Base-by-base conservation (phyloP, 1,140 invertebrate species). In the Apis florea region DNA sequence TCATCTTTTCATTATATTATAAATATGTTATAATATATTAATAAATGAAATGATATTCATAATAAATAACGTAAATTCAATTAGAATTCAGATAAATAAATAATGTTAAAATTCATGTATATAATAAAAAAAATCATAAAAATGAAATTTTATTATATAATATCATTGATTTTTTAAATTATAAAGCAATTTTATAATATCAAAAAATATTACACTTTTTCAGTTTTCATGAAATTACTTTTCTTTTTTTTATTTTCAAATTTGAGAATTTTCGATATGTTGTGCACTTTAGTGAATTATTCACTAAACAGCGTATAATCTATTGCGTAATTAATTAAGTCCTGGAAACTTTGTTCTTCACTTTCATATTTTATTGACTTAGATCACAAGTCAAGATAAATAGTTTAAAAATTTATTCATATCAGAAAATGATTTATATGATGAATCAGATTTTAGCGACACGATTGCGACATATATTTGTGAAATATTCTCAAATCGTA, bases 331-430 rank as follows among this genome's bases (percentile, higher is more conserved):
- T 51, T 59, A 64, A 63, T 21, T 49, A 63, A 51, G 64, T 47
- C 51, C 17, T 26, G 13, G 77, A 19, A 79, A 79, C 61, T 40
- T 40, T n/a, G 19, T 66, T 67, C 53, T 26, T 17, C 26, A 40
- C 31, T 26, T 31, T 63, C 61, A 81, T 75, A 81, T 81, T 81
- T 81, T 63, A 81, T 63, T 49, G 79, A 81, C 71, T 81, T 58
- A 51, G 51, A 73, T 80, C 70, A 40, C 53, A 24, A 61, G 15
- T 40, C 31, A 67, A 81, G 71, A 81, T 75, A 75, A 75, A 81
- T 81, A 63, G 71, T 75, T 2, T 21, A 67, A 81, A 75, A 81
- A 81, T 75, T 71, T 53, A 31, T 26, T 53, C 61, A 53, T 58
- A 67, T 74, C 70, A n/a, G 71, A 17, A 59, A 51, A 75, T 53